Percentiles rank a stretch among this genome's conserved stretches.
These are phyloP conservation scores for Zosterops lateralis DNA, from an alignment of 2,113 vertebrate genomes.

Conservation along the genomic window DNA sequence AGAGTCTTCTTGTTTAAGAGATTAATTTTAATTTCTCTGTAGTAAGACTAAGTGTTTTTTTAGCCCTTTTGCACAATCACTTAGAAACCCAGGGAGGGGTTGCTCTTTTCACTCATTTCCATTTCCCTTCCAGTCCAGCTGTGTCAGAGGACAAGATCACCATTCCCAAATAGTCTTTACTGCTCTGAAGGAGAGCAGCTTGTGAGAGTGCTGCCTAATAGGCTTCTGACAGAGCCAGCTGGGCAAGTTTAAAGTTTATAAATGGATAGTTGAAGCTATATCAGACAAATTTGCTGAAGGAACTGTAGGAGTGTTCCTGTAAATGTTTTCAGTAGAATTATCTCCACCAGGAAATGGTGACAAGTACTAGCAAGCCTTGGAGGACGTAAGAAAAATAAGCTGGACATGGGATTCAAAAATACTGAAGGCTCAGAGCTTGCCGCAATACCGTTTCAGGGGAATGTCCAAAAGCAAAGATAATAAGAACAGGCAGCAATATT, in stretches of 20 bases:
- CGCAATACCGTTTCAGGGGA: neutral
- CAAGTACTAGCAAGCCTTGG: neutral
- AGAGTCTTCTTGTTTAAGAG: neutral
- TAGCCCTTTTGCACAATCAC: neutral
- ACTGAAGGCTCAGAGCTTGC: neutral
- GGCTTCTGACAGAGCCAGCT: neutral
- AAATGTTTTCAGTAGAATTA: neutral
- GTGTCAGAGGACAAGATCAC: neutral
- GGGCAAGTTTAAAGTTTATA: neutral
- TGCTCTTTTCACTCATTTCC: neutral
- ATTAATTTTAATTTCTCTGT: neutral
- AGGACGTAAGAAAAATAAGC: neutral
- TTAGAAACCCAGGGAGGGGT: neutral
- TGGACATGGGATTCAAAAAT: neutral
- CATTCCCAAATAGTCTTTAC: neutral
- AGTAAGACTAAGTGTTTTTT: neutral
- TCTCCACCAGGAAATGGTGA: neutral
- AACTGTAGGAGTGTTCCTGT: neutral
- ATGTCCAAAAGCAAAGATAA: neutral
- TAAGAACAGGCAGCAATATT: neutral
- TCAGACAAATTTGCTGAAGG: neutral
- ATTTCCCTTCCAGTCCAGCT: constrained; percentile 19
- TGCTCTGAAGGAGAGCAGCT: neutral
- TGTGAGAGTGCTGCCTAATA: neutral
- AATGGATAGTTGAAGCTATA: neutral